A percentile compares a stretch with the other conserved stretches of the same genome.
Conservation (phyloP, 2,113 vertebrate genomes). For the Pipra filicauda region DNA sequence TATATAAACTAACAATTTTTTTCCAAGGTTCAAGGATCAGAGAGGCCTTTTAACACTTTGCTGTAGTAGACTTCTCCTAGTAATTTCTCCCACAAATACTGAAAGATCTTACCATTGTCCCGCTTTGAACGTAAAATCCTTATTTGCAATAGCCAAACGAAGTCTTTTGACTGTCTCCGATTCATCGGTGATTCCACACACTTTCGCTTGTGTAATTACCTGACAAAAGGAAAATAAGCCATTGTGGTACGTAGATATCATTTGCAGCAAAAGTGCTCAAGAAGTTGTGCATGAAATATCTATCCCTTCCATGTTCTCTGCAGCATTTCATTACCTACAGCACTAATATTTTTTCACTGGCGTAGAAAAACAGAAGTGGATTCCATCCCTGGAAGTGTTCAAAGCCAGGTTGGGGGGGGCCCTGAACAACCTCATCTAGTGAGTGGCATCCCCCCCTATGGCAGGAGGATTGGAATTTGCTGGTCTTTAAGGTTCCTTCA, state of each 20-base stretch:
- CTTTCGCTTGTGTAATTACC: slow-evolving; percentile 83
- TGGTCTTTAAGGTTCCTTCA: neutral
- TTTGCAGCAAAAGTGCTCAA: neutral
- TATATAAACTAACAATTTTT: neutral
- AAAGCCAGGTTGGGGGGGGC: neutral
- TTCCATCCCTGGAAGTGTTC: neutral
- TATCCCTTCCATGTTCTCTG: neutral
- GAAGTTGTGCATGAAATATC: neutral
- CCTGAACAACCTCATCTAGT: neutral
- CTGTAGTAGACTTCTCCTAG: neutral
- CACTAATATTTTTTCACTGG: neutral
- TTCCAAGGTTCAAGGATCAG: neutral
- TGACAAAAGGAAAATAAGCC: slow-evolving; percentile 33
- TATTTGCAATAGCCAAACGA: slow-evolving; percentile 75
- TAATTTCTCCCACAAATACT: neutral
- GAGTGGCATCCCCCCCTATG: no score
- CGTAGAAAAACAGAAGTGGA: neutral
- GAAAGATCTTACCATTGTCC: slow-evolving; percentile 88
- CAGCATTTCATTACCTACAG: neutral
- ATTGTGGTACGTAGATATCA: neutral
- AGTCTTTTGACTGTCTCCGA: slow-evolving; percentile 85
- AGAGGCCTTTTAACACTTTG: neutral
- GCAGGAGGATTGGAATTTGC: neutral
- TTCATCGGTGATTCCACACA: slow-evolving; percentile 81
- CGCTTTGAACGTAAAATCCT: slow-evolving; percentile 89